Percentiles rank a stretch among this genome's conserved stretches.
Evolutionary conservation across 2,888 invertebrate species (phyloP).

Genomic region (Sinohyriopsis cumingii): DNA sequence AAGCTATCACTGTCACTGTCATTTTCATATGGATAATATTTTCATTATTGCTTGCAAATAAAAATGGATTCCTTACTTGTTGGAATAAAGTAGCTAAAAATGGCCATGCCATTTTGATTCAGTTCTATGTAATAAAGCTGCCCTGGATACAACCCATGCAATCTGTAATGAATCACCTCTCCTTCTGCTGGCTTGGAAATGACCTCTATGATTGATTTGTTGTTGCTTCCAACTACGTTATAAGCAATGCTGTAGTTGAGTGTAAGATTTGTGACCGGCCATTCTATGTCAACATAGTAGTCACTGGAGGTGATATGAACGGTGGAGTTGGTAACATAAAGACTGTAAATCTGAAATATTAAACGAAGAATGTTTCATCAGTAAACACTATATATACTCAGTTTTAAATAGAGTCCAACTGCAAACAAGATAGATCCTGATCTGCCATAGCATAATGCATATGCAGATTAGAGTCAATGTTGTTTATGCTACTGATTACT

Average conservation of each 20-base stretch:
- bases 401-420: too few relatives aligned
- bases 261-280: slow-evolving; percentile 25
- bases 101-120: slow-evolving; percentile 17
- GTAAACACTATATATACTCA: too few relatives aligned
- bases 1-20: too few relatives aligned
- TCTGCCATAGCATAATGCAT: too few relatives aligned
- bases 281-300: slow-evolving; percentile 22
- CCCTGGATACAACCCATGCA: slow-evolving; percentile 36
- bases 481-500: too few relatives aligned
- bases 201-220: slow-evolving; percentile 18
- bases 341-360: slow-evolving; percentile 23
- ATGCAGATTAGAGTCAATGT: too few relatives aligned
- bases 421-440: too few relatives aligned
- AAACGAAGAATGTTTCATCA: neutral
- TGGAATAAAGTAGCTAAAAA: slow-evolving; percentile 25
- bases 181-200: slow-evolving; percentile 26
- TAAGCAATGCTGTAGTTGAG: slow-evolving; percentile 24
- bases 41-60: too few relatives aligned
- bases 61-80: slow-evolving; percentile 35
- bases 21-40: too few relatives aligned
- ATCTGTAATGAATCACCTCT: slow-evolving; percentile 17
- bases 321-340: slow-evolving; percentile 22
- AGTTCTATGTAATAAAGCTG: slow-evolving; percentile 32
- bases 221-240: slow-evolving; percentile 12
- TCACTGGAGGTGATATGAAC: slow-evolving; percentile 20